Percentiles rank a stretch among this genome's conserved stretches.
Evolutionary conservation across 2,888 invertebrate species (phyloP).

Genomic region (Eremobia ochroleuca): DNA sequence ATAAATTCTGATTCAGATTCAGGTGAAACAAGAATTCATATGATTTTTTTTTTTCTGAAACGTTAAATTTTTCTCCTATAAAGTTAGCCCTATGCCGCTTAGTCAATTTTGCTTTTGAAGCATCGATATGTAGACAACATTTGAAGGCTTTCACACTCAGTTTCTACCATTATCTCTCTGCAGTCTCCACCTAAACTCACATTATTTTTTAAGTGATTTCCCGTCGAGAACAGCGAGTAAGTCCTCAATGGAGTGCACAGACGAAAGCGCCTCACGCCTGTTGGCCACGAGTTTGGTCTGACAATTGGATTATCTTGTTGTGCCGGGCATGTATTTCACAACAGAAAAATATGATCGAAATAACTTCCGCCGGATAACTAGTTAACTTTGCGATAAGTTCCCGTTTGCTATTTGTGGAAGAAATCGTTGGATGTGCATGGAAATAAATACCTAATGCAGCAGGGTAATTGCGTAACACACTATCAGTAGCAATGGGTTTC

Average conservation of each 20-base stretch:
- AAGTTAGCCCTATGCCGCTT: no score
- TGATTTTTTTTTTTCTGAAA: no score
- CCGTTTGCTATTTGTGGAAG: neutral
- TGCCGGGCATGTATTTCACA: conserved; percentile 74
- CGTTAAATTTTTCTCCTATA: no score
- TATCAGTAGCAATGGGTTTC: no score
- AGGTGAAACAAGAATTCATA: no score
- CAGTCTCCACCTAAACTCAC: neutral
- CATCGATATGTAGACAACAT: no score
- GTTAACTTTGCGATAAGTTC: conserved; percentile 46
- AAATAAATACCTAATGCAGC: no score
- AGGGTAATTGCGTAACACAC: no score
- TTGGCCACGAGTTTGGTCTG: conserved; percentile 83
- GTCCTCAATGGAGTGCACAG: conserved; percentile 73
- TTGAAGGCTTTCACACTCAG: neutral
- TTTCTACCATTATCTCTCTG: neutral
- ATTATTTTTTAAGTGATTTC: conserved; percentile 19
- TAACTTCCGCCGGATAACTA: conserved; percentile 47
- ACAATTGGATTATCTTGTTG: conserved; percentile 87
- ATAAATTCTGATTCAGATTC: no score
- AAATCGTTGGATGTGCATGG: neutral
- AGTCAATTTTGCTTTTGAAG: no score
- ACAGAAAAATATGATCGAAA: conserved; percentile 65
- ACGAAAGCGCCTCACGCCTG: conserved; percentile 83
- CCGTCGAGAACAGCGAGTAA: conserved; percentile 64